These are phyloP conservation scores for Euthynnus affinis DNA, from an alignment of 2,797 vertebrate species.

Conservation along the genomic window DNA sequence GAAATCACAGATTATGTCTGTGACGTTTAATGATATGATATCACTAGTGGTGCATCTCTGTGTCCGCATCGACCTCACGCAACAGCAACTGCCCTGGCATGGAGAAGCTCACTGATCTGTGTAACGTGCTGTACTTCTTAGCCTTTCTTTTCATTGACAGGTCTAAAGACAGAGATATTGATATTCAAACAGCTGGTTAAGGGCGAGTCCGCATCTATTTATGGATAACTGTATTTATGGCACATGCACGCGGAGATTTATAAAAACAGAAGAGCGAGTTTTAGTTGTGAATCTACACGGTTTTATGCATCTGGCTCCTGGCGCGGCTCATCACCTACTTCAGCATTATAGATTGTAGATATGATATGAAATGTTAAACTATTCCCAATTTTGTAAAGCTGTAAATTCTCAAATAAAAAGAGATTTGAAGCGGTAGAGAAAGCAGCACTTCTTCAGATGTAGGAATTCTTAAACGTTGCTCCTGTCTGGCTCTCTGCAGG, in stretches of 20 bases:
- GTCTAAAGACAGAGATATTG: background rate
- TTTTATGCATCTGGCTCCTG: too few relatives aligned
- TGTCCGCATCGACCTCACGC: too few relatives aligned
- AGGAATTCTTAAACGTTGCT: background rate
- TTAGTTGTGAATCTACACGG: background rate
- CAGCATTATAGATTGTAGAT: background rate
- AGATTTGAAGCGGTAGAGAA: background rate
- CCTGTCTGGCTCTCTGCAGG: constrained; percentile 81
- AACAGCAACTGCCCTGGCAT: too few relatives aligned
- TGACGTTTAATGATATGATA: too few relatives aligned
- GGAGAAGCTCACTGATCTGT: too few relatives aligned
- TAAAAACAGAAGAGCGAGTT: background rate
- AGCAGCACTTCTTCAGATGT: background rate
- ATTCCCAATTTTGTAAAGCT: background rate
- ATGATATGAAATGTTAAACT: background rate
- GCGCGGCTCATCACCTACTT: background rate
- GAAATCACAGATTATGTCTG: too few relatives aligned
- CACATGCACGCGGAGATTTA: background rate
- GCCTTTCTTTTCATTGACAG: background rate
- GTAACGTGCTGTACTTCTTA: too few relatives aligned
- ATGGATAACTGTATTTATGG: background rate
- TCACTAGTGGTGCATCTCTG: too few relatives aligned
- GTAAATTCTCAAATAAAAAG: background rate
- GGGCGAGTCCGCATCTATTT: background rate
- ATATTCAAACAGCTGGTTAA: background rate